Evolutionary conservation across 2,113 vertebrate genomes (phyloP), one percentile per base, ranked within the genome.

Genomic region (Echinops telfairi): DNA sequence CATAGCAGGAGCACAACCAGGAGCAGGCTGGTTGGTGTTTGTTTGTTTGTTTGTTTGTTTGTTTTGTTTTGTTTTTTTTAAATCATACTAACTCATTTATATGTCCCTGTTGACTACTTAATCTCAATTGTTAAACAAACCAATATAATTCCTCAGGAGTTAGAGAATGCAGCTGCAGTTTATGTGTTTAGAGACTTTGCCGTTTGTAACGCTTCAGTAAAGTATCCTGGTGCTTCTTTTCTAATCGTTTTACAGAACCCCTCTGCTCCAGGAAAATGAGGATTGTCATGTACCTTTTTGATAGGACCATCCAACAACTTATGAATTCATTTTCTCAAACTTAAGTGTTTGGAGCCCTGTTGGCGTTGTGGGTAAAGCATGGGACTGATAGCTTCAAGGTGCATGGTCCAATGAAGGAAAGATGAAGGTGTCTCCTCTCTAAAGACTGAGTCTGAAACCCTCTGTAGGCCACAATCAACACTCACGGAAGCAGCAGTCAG

Each of bases 201-300:
- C 96, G 95, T 96, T 97, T 76, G 90, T 96, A 97, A 97, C 89
- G 71, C 25, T 93, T 86, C 94, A 97, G 97, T 98, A 98, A 97
- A 98, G 96, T 96, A 98, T 97, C 96, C 97, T 96, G 96, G 97
- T 97, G 95, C 0, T 94, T 97, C n/a, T n/a, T 97, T 97, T 97
- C 97, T 98, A 93, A 97, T 97, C 98, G 93, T 98, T 98, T 98
- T 97, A 98, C 98, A 98, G 98, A 98, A 97, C 89, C 80, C 92
- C 87, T 90, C 96, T 97, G 96, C 97, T 98, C 84, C 88, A 92
- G 96, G 97, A 96, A 97, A 98, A 95, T 94, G 95, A 91, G 95
- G 94, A 96, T 94, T 98, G 96, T 98, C 97, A 98, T 97, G 96
- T 95, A 97, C 89, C 40, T 86, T 94, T 97, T 97, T 97, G 97